Base-by-base conservation (phyloP, 2,888 invertebrate species). In the Ennomos erosarius region DNA sequence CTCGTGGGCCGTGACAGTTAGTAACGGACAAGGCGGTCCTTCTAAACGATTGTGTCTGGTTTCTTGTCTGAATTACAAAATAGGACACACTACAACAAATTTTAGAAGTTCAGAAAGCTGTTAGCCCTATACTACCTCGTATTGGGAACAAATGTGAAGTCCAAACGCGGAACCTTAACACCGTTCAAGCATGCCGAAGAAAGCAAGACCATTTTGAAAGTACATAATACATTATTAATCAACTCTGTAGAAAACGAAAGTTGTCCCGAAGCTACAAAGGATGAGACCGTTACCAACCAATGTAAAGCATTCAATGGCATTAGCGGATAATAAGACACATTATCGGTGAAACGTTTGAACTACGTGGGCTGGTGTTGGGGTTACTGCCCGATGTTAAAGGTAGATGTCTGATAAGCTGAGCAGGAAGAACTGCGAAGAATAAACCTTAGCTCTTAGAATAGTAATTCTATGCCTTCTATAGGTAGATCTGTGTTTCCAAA, bases 241-340 rank as follows among this genome's bases (percentile, higher is more conserved):
- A 85, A 75, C 67, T 64, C 54, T 45, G 67, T 70, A 67, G 73
- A 79, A 83, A 84, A 76, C 70, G 84, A 87, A 86, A 86, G 86
- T 82, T 64, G 66, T 62, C 68, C 69, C 74, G 60, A 59, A 63
- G 51, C 65, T 57, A 76, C 75, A 76, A 75, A 78, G 73, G 73
- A 69, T 64, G 58, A 55, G 51, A 55, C 51, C 42, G 55, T 54
- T 54, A 49, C 9, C 42, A 33, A 39, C 10, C 36, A 62, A 55
- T 50, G 48, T 49, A 13, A 46, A 34, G 46, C 55, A 51, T 46
- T 55, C 37, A 49, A 40, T 12, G 37, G 16, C 44, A 46, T 42
- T 54, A 50, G 12, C 10, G 16, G 45, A 50, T 50, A 54, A 59
- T 49, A 49, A 48, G 53, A 49, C 34, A 44, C 38, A 59, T 59